These are phyloP conservation scores for Micropoecilia bifurca DNA, from an alignment of 2,797 vertebrate species.

Conservation along the genomic window DNA sequence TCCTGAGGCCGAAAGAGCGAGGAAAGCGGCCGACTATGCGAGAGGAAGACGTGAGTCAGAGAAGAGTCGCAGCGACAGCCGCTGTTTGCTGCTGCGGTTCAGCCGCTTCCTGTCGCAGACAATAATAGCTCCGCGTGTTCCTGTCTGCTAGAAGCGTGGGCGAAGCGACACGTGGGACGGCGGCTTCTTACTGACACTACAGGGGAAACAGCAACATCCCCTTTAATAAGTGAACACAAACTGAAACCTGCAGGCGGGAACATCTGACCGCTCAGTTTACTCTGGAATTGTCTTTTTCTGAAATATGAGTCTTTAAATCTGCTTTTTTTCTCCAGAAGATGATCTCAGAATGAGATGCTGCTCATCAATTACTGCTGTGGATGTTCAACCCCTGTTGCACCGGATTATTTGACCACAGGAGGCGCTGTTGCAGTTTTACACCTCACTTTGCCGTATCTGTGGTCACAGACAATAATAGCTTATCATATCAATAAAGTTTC, in stretches of 20 bases:
- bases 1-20: conserved; percentile 10
- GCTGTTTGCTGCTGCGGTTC: conserved; percentile 54
- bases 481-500: too few species aligned
- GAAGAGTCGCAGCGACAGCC: conserved; percentile 47
- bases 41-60: conserved; percentile 64
- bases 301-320: too few species aligned
- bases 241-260: neutral
- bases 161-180: conserved; percentile 54
- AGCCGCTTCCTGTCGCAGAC: conserved; percentile 66
- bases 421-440: too few species aligned
- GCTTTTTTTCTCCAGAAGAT: too few species aligned
- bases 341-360: too few species aligned
- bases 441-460: too few species aligned
- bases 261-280: neutral
- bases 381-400: too few species aligned
- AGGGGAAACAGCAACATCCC: conserved; percentile 59
- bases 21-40: conserved; percentile 22
- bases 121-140: conserved; percentile 68
- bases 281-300: neutral
- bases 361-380: too few species aligned
- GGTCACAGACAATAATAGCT: too few species aligned
- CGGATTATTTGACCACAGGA: too few species aligned
- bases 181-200: conserved; percentile 42
- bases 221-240: conserved; percentile 14
- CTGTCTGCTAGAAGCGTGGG: conserved; percentile 70